Evolutionary conservation across 2,888 invertebrate genomes (phyloP).

Genomic region (Cephus spinipes): DNA sequence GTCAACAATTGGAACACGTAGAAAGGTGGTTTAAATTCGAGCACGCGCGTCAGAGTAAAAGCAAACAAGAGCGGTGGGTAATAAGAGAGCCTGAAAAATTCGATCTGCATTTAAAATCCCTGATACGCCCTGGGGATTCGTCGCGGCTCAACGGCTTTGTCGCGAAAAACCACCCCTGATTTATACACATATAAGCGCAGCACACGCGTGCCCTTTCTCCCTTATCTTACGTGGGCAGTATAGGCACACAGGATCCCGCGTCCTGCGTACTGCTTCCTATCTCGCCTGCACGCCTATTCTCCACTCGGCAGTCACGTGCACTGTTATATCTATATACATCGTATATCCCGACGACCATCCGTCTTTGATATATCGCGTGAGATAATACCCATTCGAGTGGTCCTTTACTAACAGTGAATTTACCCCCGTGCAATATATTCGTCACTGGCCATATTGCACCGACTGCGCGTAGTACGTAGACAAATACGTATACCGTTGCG

Average conservation of each 20-base stretch:
- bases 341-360: conserved; percentile 1
- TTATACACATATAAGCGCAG: conserved; percentile 36
- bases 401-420: background rate
- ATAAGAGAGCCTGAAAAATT: conserved; percentile 19
- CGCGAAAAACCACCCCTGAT: conserved; percentile 42
- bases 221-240: conserved; percentile 39
- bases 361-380: conserved; percentile 3
- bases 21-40: conserved; percentile 3
- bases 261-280: background rate
- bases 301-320: background rate
- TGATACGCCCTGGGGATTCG: background rate
- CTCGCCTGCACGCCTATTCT: background rate
- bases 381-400: background rate
- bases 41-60: background rate
- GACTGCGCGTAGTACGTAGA: background rate
- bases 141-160: background rate
- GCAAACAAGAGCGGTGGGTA: background rate
- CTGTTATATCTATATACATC: background rate
- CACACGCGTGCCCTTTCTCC: conserved; percentile 42
- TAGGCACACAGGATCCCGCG: background rate
- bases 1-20: conserved; percentile 10
- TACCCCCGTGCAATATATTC: background rate
- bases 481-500: background rate
- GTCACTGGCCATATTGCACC: background rate
- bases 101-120: conserved; percentile 22